Evolutionary conservation across 2,113 vertebrate genomes (phyloP).

Genomic region (Crotalus viridis): DNA sequence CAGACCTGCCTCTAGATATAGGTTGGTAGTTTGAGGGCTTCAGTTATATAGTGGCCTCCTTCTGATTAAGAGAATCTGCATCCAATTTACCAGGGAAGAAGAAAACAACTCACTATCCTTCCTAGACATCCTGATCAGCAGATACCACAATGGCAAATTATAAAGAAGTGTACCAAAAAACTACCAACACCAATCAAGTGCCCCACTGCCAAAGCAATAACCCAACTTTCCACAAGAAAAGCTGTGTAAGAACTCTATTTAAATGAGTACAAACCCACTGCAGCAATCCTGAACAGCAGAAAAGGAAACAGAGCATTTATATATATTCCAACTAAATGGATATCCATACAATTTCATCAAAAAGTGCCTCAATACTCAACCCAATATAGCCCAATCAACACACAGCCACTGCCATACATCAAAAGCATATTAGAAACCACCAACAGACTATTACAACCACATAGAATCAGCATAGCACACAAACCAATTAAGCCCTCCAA

Average conservation of each 20-base stretch:
- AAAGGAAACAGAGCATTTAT: background rate
- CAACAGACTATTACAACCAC: background rate
- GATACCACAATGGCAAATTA: background rate
- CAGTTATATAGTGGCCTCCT: background rate
- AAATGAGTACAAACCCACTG: background rate
- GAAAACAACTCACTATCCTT: background rate
- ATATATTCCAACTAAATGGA: background rate
- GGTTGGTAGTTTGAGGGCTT: background rate
- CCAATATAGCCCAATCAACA: background rate
- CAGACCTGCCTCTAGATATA: background rate
- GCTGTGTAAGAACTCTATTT: background rate
- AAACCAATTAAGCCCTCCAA: background rate
- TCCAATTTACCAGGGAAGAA: background rate
- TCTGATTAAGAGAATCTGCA: background rate
- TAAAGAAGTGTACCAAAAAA: background rate
- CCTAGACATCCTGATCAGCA: background rate
- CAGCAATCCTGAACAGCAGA: background rate
- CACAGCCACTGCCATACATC: background rate
- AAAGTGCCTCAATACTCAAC: background rate
- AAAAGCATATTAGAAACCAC: background rate
- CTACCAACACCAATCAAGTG: background rate
- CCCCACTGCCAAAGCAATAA: background rate
- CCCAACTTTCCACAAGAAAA: background rate
- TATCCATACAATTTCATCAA: background rate
- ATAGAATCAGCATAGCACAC: background rate